A percentile compares a stretch with the other conserved stretches of the same genome.
These are phyloP conservation scores for Thinocorus orbignyianus DNA, from an alignment of 2,113 vertebrate genomes.

Conservation along the genomic window DNA sequence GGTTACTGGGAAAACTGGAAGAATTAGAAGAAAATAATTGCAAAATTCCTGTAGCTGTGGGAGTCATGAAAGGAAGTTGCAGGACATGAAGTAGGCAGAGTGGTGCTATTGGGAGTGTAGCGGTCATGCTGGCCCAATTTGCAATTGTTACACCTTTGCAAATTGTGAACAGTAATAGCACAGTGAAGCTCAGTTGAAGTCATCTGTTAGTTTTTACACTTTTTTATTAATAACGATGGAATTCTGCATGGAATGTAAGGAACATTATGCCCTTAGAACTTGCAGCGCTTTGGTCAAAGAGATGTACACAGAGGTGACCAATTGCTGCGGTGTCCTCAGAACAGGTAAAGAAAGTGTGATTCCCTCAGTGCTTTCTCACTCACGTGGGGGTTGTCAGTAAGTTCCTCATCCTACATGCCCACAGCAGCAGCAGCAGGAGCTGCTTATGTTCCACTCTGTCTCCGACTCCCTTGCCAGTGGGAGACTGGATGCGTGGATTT, in stretches of 20 bases:
- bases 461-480: not conserved
- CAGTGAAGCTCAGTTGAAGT: not conserved
- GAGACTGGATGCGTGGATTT: rapidly evolving
- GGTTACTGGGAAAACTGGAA: not conserved
- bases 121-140: not conserved
- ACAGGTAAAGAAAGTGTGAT: not conserved
- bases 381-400: not conserved
- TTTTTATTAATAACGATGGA: not conserved
- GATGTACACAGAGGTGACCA: not conserved
- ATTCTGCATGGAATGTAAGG: not conserved
- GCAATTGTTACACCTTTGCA: not conserved
- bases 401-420: not conserved
- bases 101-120: not conserved
- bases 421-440: not conserved
- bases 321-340: not conserved
- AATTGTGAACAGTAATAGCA: not conserved
- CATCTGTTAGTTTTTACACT: not conserved
- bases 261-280: not conserved
- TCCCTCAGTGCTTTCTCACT: not conserved
- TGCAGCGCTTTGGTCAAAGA: not conserved
- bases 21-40: not conserved
- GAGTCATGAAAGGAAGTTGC: not conserved
- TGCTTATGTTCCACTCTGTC: not conserved
- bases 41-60: not conserved
- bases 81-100: not conserved